phyloP scores from a whole-genome alignment of 2,113 vertebrate genomes.

The Mirounga angustirostris region DNA sequence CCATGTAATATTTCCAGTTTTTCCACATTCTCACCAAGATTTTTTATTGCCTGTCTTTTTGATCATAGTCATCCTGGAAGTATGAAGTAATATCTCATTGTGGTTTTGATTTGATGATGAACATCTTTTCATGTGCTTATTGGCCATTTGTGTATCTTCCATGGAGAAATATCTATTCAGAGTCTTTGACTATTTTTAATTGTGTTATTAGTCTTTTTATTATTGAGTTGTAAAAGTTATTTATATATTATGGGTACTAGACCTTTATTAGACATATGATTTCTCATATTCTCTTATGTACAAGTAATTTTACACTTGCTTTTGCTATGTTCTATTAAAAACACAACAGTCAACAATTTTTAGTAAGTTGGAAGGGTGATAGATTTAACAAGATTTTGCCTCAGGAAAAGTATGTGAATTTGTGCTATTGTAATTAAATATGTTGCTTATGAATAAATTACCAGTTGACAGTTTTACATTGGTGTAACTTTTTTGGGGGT shows the following conservation, averaged over 20 bases:
- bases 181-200: background rate
- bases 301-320: conserved; percentile 30
- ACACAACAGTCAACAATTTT: background rate
- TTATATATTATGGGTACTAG: conserved; percentile 13
- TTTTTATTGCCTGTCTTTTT: background rate
- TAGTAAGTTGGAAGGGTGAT: background rate
- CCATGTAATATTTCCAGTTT: background rate
- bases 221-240: conserved; percentile 24
- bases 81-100: background rate
- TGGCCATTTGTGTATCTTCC: background rate
- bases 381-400: conserved; percentile 23
- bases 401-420: background rate
- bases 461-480: conserved; percentile 4
- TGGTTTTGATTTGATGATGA: conserved; percentile 10
- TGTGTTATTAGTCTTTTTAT: background rate
- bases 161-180: conserved; percentile 31
- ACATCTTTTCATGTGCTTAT: background rate
- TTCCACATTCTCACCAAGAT: background rate
- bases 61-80: background rate
- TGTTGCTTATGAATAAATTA: conserved; percentile 36
- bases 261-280: background rate
- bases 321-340: conserved; percentile 39
- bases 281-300: conserved; percentile 27
- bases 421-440: conserved; percentile 30
- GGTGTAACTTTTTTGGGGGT: background rate